These are phyloP conservation scores for Cyprinodon variegatus DNA, from an alignment of 2,113 vertebrate genomes.

Conservation along the genomic window DNA sequence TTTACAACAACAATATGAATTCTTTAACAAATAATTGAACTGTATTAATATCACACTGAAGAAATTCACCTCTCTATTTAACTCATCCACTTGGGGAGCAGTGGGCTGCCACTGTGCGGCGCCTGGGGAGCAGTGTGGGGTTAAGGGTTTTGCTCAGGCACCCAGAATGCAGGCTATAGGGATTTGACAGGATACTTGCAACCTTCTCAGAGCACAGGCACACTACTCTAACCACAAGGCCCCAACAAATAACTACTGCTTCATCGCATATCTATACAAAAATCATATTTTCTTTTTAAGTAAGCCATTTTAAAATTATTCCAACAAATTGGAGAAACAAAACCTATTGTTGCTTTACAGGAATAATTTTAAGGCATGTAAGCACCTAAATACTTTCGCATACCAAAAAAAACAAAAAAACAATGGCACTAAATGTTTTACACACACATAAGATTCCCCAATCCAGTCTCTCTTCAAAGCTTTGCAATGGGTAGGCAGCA, in stretches of 20 bases:
- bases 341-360: neutral
- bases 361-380: neutral
- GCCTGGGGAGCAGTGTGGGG: too few species aligned
- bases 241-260: conserved; percentile 34
- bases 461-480: neutral
- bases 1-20: conserved; percentile 43
- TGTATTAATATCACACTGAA: too few species aligned
- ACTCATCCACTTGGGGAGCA: too few species aligned
- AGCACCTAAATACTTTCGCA: neutral
- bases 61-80: too few species aligned
- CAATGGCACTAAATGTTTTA: neutral
- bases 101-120: too few species aligned
- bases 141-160: too few species aligned
- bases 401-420: neutral
- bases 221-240: neutral
- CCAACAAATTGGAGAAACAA: neutral
- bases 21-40: too few species aligned
- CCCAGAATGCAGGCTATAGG: too few species aligned
- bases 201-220: too few species aligned
- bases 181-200: too few species aligned
- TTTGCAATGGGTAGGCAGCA: neutral
- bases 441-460: neutral
- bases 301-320: conserved; percentile 16
- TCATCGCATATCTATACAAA: conserved; percentile 28
- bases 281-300: conserved; percentile 11